phyloP scores from a whole-genome alignment of 1,140 invertebrate genomes.

The Campodea augens region DNA sequence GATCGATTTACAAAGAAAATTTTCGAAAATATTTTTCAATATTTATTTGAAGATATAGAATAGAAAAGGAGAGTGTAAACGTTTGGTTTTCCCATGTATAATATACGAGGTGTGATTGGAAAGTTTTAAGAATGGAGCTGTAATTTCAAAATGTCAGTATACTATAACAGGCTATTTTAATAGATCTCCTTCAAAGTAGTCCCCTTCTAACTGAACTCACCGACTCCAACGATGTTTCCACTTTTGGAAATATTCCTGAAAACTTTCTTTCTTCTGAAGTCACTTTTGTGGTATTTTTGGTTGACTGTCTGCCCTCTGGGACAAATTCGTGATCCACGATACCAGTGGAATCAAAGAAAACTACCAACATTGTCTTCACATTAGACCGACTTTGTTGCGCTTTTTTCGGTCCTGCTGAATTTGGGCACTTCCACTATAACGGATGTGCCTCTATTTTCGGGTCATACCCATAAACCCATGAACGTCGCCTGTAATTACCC shows the following conservation, averaged over 20 bases:
- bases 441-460: conserved; percentile 8
- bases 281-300: background rate
- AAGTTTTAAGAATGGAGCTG: conserved; percentile 1
- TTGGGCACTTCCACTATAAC: too few species aligned
- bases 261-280: background rate
- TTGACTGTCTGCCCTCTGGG: conserved; percentile 4
- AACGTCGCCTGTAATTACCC: conserved; percentile 8
- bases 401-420: too few species aligned
- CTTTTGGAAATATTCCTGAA: conserved; percentile 8
- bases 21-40: too few species aligned
- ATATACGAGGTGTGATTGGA: background rate
- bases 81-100: too few species aligned
- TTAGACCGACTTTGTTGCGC: too few species aligned
- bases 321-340: conserved; percentile 7
- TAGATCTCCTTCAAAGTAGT: conserved; percentile 6
- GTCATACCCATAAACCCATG: conserved; percentile 12
- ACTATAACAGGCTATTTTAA: background rate
- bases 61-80: too few species aligned
- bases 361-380: conserved; percentile 6
- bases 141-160: background rate
- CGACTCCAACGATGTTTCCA: conserved; percentile 4
- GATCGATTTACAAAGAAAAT: too few species aligned
- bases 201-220: conserved; percentile 5
- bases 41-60: too few species aligned
- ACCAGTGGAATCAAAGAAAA: conserved; percentile 9